phyloP scores from a whole-genome alignment of 2,888 invertebrate genomes.

The Lithophane ornitopus region DNA sequence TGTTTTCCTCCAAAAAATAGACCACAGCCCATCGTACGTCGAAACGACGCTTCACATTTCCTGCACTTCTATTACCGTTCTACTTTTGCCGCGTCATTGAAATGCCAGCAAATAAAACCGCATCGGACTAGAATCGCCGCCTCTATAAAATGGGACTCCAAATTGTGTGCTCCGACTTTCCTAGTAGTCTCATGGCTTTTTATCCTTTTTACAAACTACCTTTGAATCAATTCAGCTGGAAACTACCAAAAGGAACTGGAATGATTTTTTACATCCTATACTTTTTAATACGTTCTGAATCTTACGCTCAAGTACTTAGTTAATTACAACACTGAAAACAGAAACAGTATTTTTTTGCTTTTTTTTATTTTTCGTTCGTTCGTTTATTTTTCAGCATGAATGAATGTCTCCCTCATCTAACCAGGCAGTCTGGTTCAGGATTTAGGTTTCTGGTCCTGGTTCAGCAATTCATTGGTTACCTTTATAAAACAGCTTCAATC shows the following conservation, averaged over 20 bases:
- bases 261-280: slow-evolving; percentile 17
- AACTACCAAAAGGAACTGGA: slow-evolving; percentile 27
- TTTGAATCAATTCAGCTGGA: slow-evolving; percentile 55
- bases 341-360: neutral
- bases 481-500: neutral
- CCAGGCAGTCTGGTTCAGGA: neutral
- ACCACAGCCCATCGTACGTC: slow-evolving; percentile 18
- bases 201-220: slow-evolving; percentile 55
- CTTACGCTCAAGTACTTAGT: neutral
- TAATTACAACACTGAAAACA: neutral
- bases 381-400: neutral
- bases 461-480: neutral
- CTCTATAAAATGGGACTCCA: slow-evolving; percentile 57
- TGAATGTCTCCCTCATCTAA: neutral
- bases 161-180: slow-evolving; percentile 57
- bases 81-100: slow-evolving; percentile 55
- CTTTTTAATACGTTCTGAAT: slow-evolving; percentile 7
- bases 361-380: neutral
- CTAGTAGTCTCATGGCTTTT: slow-evolving; percentile 40
- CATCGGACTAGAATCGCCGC: slow-evolving; percentile 55
- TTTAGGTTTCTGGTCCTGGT: neutral
- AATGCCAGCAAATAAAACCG: slow-evolving; percentile 60
- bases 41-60: slow-evolving; percentile 43
- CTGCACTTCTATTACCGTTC: slow-evolving; percentile 51
- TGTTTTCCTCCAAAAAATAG: slow-evolving; percentile 16